Conservation (phyloP, 2,797 vertebrate genomes). For the Tragelaphus eurycerus region DNA sequence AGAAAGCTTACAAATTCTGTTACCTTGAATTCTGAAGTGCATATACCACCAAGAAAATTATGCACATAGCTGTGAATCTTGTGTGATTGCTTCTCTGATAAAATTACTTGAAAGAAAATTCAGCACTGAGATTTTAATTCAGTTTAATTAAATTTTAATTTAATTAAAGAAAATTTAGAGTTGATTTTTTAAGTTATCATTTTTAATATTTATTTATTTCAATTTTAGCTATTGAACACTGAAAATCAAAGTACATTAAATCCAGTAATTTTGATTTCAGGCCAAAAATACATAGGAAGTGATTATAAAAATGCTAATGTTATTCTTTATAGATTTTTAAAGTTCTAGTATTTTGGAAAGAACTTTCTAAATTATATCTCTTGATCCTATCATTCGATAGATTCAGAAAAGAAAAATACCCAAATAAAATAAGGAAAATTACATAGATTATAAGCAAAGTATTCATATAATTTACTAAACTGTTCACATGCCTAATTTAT, state of each 20-base stretch:
- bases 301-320: background rate
- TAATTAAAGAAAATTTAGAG: background rate
- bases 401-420: background rate
- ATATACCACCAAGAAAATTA: background rate
- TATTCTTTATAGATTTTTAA: background rate
- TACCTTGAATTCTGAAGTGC: background rate
- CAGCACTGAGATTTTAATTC: background rate
- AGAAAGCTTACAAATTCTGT: background rate
- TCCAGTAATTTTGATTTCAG: background rate
- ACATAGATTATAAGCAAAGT: background rate
- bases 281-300: background rate
- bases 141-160: background rate
- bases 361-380: background rate
- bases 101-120: background rate
- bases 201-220: background rate
- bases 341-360: background rate
- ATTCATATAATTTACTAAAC: background rate
- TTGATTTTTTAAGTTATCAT: background rate
- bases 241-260: background rate
- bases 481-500: background rate
- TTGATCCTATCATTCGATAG: background rate
- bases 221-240: background rate
- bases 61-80: background rate
- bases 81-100: background rate
- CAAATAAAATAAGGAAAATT: background rate